Evolutionary conservation across 2,797 vertebrate genomes (phyloP).

Genomic region (Pelodytes ibericus): DNA sequence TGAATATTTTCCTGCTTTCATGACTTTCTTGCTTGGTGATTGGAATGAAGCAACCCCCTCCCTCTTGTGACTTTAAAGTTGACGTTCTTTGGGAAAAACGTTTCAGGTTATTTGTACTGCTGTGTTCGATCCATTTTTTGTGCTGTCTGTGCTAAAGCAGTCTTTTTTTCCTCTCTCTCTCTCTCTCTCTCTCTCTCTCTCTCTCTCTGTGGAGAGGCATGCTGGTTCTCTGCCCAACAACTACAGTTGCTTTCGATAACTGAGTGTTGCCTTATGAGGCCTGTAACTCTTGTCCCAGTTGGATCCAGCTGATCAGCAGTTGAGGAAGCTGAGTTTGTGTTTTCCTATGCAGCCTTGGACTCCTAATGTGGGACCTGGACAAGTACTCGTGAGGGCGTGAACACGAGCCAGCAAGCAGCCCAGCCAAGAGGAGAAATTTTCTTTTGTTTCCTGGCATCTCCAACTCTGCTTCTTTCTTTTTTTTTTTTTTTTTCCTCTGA

Average conservation of each 20-base stretch:
- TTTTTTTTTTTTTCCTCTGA: slow-evolving; percentile 57
- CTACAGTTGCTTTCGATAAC: not conserved
- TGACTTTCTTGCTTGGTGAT: not conserved
- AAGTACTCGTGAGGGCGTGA: slow-evolving; percentile 57
- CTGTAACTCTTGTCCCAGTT: slow-evolving; percentile 46
- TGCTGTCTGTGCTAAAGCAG: not conserved
- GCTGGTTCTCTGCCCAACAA: not conserved
- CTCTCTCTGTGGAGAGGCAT: not conserved
- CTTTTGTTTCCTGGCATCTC: slow-evolving; percentile 70
- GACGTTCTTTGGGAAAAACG: no score
- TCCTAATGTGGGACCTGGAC: slow-evolving; percentile 34
- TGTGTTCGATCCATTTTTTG: no score
- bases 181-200: not conserved
- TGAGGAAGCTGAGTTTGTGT: slow-evolving; percentile 42
- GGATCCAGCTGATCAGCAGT: slow-evolving; percentile 29
- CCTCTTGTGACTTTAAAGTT: no score
- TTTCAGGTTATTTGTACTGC: no score
- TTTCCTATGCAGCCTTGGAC: slow-evolving; percentile 54
- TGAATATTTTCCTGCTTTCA: slow-evolving; percentile 5
- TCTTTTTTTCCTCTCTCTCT: not conserved
- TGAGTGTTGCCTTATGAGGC: slow-evolving; percentile 11
- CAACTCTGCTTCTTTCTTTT: slow-evolving; percentile 57
- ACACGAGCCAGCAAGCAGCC: slow-evolving; percentile 60
- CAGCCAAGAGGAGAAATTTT: slow-evolving; percentile 60
- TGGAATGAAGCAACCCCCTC: no score